Percentiles rank a stretch among this genome's conserved stretches.
Conservation (phyloP, 2,113 vertebrate species). For the Odontesthes bonariensis region DNA sequence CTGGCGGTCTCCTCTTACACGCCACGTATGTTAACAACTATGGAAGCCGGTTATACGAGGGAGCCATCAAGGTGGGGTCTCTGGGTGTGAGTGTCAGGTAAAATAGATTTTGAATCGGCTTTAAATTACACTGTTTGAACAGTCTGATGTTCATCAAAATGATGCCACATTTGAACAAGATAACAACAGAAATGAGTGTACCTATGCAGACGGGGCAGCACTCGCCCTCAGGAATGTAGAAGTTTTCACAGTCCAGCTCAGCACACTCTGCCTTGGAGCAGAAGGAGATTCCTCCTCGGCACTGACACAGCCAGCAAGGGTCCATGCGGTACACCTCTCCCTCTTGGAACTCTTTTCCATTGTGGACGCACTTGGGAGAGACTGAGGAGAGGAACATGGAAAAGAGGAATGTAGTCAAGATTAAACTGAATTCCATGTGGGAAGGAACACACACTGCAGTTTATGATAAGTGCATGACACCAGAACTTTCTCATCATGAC, state of each 20-base stretch:
- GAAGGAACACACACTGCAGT: constrained; percentile 2
- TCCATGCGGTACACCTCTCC: constrained; percentile 86
- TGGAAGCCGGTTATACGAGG: constrained; percentile 44
- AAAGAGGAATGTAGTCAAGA: constrained; percentile 19
- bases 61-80: constrained; percentile 38
- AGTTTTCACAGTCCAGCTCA: constrained; percentile 83
- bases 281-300: constrained; percentile 85
- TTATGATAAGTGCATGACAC: background rate
- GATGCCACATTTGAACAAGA: background rate
- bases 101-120: constrained; percentile 10
- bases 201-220: constrained; percentile 87
- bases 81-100: constrained; percentile 1
- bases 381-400: constrained; percentile 56
- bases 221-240: constrained; percentile 86
- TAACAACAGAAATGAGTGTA: constrained; percentile 35
- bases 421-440: constrained; percentile 23
- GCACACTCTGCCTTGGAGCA: constrained; percentile 86
- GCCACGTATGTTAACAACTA: constrained; percentile 54
- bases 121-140: background rate
- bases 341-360: constrained; percentile 80
- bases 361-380: constrained; percentile 80
- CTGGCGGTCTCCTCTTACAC: constrained; percentile 34
- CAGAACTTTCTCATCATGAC: background rate
- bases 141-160: background rate
- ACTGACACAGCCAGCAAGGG: constrained; percentile 86